Conservation (phyloP, 2,888 invertebrate genomes). For the Disparrhopalites patrizii region DNA sequence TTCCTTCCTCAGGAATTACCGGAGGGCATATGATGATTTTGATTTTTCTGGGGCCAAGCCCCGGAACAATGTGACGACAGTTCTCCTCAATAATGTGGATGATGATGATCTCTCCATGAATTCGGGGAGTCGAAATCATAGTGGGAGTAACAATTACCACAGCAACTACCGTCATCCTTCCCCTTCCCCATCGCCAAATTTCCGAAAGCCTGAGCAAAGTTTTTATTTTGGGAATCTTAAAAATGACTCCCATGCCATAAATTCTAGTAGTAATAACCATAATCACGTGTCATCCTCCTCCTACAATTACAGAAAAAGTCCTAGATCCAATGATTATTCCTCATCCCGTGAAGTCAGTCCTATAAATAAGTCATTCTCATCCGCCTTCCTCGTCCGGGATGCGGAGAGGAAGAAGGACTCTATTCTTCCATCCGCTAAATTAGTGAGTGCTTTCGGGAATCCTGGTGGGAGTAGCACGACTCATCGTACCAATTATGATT, state of each 20-base stretch:
- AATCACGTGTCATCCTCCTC: constrained; percentile 7
- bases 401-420: constrained; percentile 32
- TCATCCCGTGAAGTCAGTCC: constrained; percentile 33
- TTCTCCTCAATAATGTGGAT: constrained; percentile 35
- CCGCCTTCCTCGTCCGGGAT: constrained; percentile 28
- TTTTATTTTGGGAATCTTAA: constrained; percentile 25
- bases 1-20: constrained; percentile 12
- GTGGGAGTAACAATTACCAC: neutral
- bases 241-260: constrained; percentile 4
- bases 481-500: constrained; percentile 15
- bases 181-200: constrained; percentile 23
- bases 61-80: constrained; percentile 35
- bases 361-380: constrained; percentile 25
- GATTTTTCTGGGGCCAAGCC: constrained; percentile 27
- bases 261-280: neutral
- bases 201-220: constrained; percentile 16
- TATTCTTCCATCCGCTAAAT: constrained; percentile 26
- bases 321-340: constrained; percentile 13
- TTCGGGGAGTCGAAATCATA: constrained; percentile 5
- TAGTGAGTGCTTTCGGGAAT: constrained; percentile 27
- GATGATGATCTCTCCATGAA: constrained; percentile 30
- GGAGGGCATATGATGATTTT: constrained; percentile 24
- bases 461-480: neutral
- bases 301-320: constrained; percentile 15
- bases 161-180: constrained; percentile 16